Evolutionary conservation across 1,140 invertebrate species (phyloP), one percentile per base, ranked within the genome.

Genomic region (Cephus cinctus): DNA sequence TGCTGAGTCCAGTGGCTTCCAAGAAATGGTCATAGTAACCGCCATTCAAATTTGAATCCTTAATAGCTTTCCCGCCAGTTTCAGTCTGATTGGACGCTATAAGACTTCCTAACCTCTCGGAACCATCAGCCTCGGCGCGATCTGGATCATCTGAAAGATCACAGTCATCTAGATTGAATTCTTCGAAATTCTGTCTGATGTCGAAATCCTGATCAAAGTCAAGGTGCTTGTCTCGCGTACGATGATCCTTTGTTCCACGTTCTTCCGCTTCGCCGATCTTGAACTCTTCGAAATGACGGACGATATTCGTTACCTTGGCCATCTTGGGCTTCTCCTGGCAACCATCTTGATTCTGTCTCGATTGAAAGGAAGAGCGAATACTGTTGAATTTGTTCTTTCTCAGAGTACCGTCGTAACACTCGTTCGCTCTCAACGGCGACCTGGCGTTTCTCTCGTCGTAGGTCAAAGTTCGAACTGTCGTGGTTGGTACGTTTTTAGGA

Each of bases 1-100:
- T 87, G 73, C 87, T 89, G 30, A 90, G 79, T 38, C 88, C 88
- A 46, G 87, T 89, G 16, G 84, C 84, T 63, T 90, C 88, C 14
- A 90, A 69, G 57, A 90, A 90, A 61, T 86, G 83, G 67, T 89
- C 87, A 50, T 86, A 86, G 20, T 82, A 76, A 36, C 68, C 63
- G 30, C 51, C 62, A 22, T 47, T 60, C 14, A 43, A 31, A 23
- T 61, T 16, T 50, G 47, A 27, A 57, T 63, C 12, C 32, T 38
- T 20, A 41, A n/a, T n/a, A n/a, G n/a, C n/a, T n/a, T n/a, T n/a
- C n/a, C n/a, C n/a, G n/a, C n/a, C n/a, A n/a, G n/a, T 20, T 30
- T 64, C 65, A 40, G 54, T 57, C 30, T 66, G 36, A 3, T 42
- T 35, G 14, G 36, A 50, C 15, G 43, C 47, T 19, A 47, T 43